Base-by-base conservation (phyloP, 2,888 invertebrate genomes). In the Mallateleia sp. region DNA sequence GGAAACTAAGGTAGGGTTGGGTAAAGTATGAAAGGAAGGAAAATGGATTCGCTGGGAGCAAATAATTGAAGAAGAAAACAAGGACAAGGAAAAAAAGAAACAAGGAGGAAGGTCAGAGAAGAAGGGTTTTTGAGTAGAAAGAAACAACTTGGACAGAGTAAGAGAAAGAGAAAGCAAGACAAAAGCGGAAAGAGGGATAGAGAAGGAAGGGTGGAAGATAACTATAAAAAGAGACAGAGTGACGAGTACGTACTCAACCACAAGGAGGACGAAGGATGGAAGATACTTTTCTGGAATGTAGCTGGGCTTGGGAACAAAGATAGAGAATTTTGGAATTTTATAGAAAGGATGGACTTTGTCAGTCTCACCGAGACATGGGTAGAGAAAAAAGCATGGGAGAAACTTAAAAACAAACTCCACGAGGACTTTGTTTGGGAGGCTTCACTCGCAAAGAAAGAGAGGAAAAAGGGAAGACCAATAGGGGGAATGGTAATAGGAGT, bases 281-380 rank as follows among this genome's bases (percentile, higher is more conserved):
- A n/a, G n/a, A n/a, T 32, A 6, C 32, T 32, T 32, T 32, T 32
- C 8, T 32, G 32, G 32, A 32, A 32, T 32, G 32, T 32, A 6
- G 32, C 32, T 6, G 32, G 32, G 32, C 32, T 32, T 32, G 4
- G 4, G 32, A 32, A 32, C 8, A 32, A 32, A 8, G 32, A 32
- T 8, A 32, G 32, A 32, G 32, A 32, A 32, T 32, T 32, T n/a
- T n/a, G n/a, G n/a, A n/a, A n/a, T n/a, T n/a, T n/a, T n/a, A n/a
- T n/a, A n/a, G n/a, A n/a, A n/a, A 50, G 74, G 5, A 56, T 56
- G 56, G 56, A 56, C n/a, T 84, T 67, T 25, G 83, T 56, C 2
- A n/a, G 56, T 56, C n/a, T 56, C 7, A 56, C 28, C 85, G 83
- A 88, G 28, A 90, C 88, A 9, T 88, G 89, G 88, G 14, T 86